Evolutionary conservation across 1,140 invertebrate species (phyloP), one percentile per base, ranked within the genome.

Genomic region (Drosophila jambulina): DNA sequence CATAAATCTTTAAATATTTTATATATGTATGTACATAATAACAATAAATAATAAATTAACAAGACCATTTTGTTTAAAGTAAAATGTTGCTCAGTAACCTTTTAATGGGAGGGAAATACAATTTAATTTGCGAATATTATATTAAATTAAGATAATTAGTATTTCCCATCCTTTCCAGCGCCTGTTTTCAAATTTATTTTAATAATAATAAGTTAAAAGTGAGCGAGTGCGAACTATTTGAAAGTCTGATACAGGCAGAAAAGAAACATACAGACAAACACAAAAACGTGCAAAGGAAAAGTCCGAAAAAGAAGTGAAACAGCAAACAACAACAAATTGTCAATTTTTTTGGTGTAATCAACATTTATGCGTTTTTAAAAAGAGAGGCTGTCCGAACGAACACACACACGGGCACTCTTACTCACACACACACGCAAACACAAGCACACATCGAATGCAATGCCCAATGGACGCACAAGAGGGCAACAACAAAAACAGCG

Each of bases 291-390:
- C 38, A 65, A 32, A 42, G 23, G 10, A 58, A 40, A 23, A 2
- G 40, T 32, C n/a, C 1, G 29, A 62, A 32, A 53, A 63, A 70
- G 42, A 56, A 74, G 38, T 36, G 21, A 64, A 48, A n/a, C 27
- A 59, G 19, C 48, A 56, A 53, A 75, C 54, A 80, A 60, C 59
- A 87, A 67, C 74, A 75, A 78, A 75, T 54, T 80, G 77, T 69
- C 74, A 85, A 84, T 80, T 85, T 83, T 57, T 85, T 85, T 84
- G 48, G 81, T 85, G 78, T 85, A 81, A 85, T 85, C 82, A 85
- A 81, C 82, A 85, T 85, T 85, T 85, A 85, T 85, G 82, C 82
- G 82, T 85, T 85, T 85, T 54, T 72, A 62, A 74, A 81, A 72
- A 76, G 75, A 68, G 75, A 78, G 80, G 77, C 81, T 83, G 74